Evolutionary conservation across 2,797 vertebrate genomes (phyloP).

Genomic region (Spondyliosoma cantharus): DNA sequence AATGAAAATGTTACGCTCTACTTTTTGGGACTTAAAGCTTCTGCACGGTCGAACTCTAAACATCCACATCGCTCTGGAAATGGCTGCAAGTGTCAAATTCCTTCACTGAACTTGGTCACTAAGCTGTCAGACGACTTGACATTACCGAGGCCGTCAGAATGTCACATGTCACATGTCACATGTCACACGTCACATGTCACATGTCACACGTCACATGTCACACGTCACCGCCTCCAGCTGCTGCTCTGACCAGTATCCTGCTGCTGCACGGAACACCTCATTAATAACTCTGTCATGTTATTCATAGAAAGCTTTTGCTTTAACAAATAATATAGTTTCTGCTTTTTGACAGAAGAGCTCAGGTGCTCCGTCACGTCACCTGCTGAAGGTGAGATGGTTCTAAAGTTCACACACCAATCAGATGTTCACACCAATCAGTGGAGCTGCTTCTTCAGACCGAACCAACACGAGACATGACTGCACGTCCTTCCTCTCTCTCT

Average conservation of each 20-base stretch:
- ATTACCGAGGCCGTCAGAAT: conserved; percentile 15
- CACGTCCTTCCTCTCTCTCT: too few relatives aligned
- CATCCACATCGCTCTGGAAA: conserved; percentile 35
- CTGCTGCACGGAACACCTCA: conserved; percentile 2
- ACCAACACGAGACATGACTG: too few relatives aligned
- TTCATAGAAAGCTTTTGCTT: conserved; percentile 17
- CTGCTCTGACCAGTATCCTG: conserved; percentile 1
- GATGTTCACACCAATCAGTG: too few relatives aligned
- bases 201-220: conserved; percentile 18
- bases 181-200: too few relatives aligned
- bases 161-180: too few relatives aligned
- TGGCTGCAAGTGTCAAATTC: conserved; percentile 34
- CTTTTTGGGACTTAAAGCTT: conserved; percentile 25
- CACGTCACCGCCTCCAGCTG: conserved; percentile 7
- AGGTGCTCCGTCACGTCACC: background rate
- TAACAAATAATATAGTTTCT: conserved; percentile 11
- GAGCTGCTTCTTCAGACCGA: too few relatives aligned
- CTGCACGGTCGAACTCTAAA: conserved; percentile 12
- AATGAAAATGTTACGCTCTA: conserved; percentile 22
- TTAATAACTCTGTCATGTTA: conserved; percentile 10
- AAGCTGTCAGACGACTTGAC: conserved; percentile 32
- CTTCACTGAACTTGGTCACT: conserved; percentile 16
- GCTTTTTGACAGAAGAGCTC: conserved; percentile 2
- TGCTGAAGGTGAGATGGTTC: background rate
- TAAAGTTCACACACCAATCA: too few relatives aligned